Conservation (phyloP, 2,888 invertebrate species). For the Stenichneumon culpator region DNA sequence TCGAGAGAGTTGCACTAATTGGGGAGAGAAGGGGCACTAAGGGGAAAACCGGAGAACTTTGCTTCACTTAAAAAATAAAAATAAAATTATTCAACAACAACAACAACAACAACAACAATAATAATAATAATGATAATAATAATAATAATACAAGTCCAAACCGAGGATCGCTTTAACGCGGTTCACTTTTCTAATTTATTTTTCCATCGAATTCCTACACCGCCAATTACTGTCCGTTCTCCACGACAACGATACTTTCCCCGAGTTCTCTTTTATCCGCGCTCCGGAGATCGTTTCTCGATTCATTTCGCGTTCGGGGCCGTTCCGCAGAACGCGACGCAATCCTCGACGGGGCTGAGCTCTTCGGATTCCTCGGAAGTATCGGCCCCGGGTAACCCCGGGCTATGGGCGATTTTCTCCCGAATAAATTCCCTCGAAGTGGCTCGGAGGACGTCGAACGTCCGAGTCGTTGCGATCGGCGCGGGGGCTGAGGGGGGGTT, state of each 20-base stretch:
- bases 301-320: conserved; percentile 32
- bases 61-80: too few species aligned
- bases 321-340: conserved; percentile 11
- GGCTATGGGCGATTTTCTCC: conserved; percentile 71
- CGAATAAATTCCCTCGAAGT: conserved; percentile 68
- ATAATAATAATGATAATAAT: neutral
- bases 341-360: conserved; percentile 19
- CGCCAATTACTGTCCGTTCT: neutral
- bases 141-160: neutral
- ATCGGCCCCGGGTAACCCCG: neutral
- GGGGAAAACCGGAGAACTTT: too few species aligned
- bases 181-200: neutral
- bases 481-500: conserved; percentile 22
- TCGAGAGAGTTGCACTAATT: neutral
- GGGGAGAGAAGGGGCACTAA: too few species aligned
- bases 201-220: neutral
- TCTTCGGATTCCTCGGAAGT: conserved; percentile 30
- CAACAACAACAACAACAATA: too few species aligned
- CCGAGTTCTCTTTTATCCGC: too few species aligned
- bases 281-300: conserved; percentile 13
- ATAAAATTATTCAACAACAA: neutral
- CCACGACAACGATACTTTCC: too few species aligned
- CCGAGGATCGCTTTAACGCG: too few species aligned
- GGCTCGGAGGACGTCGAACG: conserved; percentile 30
- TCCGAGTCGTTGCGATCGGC: conserved; percentile 18